Base-by-base conservation (phyloP, 2,797 vertebrate genomes). In the Danio tinwini region DNA sequence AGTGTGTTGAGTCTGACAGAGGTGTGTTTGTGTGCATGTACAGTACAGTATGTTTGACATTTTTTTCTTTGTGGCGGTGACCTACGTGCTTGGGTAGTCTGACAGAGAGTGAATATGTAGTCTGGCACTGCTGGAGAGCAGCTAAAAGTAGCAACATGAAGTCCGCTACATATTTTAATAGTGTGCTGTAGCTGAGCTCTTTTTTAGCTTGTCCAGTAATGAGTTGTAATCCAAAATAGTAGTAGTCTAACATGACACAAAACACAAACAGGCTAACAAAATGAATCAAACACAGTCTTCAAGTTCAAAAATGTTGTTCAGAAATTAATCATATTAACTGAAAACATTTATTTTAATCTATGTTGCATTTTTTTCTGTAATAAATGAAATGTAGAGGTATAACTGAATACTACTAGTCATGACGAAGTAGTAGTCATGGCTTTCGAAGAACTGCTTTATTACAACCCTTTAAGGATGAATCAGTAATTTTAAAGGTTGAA, bases 1-100 rank as follows among this genome's bases (percentile, higher is more conserved):
- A 88, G 61, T 78, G 19, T 78, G 53, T 53, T 47, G 42, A 73
- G 55, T 14, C 55, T 44, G 45, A 80, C 44, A 56, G 70, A 55
- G 53, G 55, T 50, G 19, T 29, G 29, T 52, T 61, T 19, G 37
- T 76, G 71, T 52, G 9, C 58, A 13, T 44, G 37, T 58, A 19
- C 39, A 29, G 29, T 29, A 29, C 29, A 21, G 55, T 65, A 58
- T 69, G 39, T 62, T 14, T 62, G 17, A 7, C 16, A 12, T 47
- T 37, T 29, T 29, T 50, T 42, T 13, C 17, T 50, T 16, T 69
- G 19, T 61, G 12, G 61, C 7, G n/a, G 4, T 65, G 52, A 45
- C 56, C 58, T 21, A 16, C 37, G 39, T 47, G 29, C 4, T 45
- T 64, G 37, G 29, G 29, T 59, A 61, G 70, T 59, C 61, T 65